These are phyloP conservation scores for Acholoe squamosa DNA, from an alignment of 2,888 invertebrate genomes.

Conservation along the genomic window DNA sequence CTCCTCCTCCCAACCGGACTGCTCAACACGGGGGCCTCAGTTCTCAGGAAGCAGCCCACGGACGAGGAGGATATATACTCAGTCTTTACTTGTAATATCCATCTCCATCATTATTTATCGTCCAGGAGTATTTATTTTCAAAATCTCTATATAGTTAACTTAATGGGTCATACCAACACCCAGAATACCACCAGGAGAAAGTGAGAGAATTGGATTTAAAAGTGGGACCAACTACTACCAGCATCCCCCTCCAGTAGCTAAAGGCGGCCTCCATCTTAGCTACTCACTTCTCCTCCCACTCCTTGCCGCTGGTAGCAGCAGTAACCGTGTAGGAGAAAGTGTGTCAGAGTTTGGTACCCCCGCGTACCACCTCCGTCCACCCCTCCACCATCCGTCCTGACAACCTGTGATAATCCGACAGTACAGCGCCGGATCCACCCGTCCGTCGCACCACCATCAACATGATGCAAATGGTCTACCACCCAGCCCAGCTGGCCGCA, in stretches of 20 bases:
- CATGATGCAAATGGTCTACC: conserved; percentile 61
- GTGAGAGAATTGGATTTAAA: background rate
- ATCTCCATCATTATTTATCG: background rate
- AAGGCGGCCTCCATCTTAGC: conserved; percentile 39
- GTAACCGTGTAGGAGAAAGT: conserved; percentile 42
- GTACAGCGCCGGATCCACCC: background rate
- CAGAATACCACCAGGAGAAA: background rate
- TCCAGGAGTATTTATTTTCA: background rate
- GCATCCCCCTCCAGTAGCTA: background rate
- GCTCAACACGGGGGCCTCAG: background rate
- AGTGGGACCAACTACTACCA: background rate
- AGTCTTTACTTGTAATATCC: background rate
- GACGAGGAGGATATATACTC: conserved; percentile 34
- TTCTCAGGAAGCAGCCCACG: conserved; percentile 23
- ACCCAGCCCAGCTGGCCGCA: conserved; percentile 57
- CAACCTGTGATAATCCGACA: background rate
- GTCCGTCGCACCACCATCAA: background rate
- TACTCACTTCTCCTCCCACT: background rate
- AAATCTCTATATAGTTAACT: background rate
- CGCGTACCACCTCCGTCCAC: background rate
- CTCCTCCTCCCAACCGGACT: background rate
- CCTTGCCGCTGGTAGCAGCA: background rate
- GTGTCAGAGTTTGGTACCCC: conserved; percentile 47
- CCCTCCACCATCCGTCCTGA: conserved; percentile 38
- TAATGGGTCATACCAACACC: background rate